Base-by-base conservation (phyloP, 2,797 vertebrate species). In the Oophaga sylvatica region DNA sequence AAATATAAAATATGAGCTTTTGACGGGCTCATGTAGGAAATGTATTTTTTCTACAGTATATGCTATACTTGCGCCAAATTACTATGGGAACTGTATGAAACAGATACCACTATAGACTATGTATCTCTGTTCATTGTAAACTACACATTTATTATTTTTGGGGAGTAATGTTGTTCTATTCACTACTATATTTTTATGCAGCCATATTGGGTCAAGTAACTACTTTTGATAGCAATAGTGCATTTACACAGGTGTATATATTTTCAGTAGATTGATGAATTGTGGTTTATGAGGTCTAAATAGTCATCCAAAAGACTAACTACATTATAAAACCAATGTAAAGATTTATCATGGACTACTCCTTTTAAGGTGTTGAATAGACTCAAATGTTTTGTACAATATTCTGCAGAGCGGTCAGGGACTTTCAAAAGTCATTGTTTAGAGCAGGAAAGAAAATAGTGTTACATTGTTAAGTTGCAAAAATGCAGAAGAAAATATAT, bases 401-500 rank as follows among this genome's bases (percentile, higher is more conserved):
- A 16, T 41, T 70, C 62, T 59, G 7, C 20, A 88, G 68, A 59
- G 19, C 80, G 78, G 86, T 87, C 80, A 65, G 41, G 31, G 9
- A 56, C 59, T 83, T 77, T 76, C 77, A 77, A 19, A 67, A 63
- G 35, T 41, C 41, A 17, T 31, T 73, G 10, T 76, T 75, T 53
- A 76, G 71, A 83, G 70, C 29, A 26, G 2, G 16, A 57, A 17
- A 84, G 31, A 45, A 86, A 59, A 80, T 35, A 63, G 41, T 4
- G 59, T 29, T 53, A 75, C 22, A 78, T 83, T 83, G 81, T 87
- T n/a, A 68, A 79, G 56, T 29, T 16, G 63, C n/a, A 71, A 9
- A 67, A 67, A 48, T 60, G 57, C 80, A 56, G 45, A 76, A 22
- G 56, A 87, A 45, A 80, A 80, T 68, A 65, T 26, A 68, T 88